Evolutionary conservation across 1,140 invertebrate species (phyloP).

Genomic region (Anoplophora glabripennis): DNA sequence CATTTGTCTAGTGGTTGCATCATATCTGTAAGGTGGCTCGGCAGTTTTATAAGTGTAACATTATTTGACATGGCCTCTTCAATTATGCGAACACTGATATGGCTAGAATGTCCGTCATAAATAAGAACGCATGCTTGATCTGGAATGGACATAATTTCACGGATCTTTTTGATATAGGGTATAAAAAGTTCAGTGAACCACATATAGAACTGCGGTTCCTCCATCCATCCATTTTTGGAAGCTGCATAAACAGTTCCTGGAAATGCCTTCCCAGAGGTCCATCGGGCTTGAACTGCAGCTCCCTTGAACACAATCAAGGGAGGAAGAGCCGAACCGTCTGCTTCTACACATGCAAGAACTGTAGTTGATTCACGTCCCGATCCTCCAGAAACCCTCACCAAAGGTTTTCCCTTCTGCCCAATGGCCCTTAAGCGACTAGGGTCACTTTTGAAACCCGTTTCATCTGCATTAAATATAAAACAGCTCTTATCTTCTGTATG

Average conservation of each 20-base stretch:
- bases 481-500: not conserved
- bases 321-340: no score
- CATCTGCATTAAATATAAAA: not conserved
- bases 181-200: conserved; percentile 34
- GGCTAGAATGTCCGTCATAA: conserved; percentile 24
- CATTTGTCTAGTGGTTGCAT: conserved; percentile 1
- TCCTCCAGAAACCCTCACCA: no score
- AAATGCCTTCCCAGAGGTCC: no score
- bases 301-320: no score
- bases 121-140: conserved; percentile 16
- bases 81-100: conserved; percentile 8
- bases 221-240: conserved; percentile 44
- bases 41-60: conserved; percentile 9
- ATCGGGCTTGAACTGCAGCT: no score
- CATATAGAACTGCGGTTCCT: conserved; percentile 35
- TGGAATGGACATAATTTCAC: conserved; percentile 6
- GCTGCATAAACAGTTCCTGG: conserved; percentile 25
- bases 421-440: conserved; percentile 29
- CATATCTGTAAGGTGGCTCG: conserved; percentile 9
- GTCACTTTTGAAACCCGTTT: not conserved
- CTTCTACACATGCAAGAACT: no score
- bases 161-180: conserved; percentile 18
- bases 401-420: not conserved
- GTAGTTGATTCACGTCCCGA: no score
- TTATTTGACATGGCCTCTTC: conserved; percentile 5